Evolutionary conservation across 2,888 invertebrate species (phyloP).

Genomic region (Lasioglossum leucozonium): DNA sequence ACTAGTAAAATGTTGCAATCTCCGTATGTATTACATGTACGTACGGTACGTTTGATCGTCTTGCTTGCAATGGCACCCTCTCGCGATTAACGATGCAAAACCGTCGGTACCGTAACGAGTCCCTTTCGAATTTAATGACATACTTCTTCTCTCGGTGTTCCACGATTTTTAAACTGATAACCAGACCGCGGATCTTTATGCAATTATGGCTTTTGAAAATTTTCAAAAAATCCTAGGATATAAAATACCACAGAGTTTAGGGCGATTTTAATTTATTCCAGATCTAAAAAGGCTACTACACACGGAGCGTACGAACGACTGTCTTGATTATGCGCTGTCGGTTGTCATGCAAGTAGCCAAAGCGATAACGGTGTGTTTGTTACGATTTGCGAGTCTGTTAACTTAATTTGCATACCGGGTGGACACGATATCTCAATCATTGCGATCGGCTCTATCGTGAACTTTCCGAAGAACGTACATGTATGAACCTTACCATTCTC

Average conservation of each 20-base stretch:
- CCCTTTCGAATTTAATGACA: not conserved
- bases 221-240: no score
- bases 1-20: not conserved
- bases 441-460: slow-evolving; percentile 12
- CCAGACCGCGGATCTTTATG: no score
- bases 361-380: slow-evolving; percentile 48
- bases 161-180: not conserved
- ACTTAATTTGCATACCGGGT: slow-evolving; percentile 48
- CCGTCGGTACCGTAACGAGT: not conserved
- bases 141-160: not conserved
- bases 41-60: not conserved
- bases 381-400: slow-evolving; percentile 40
- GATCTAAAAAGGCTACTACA: no score
- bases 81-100: not conserved
- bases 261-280: no score
- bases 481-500: not conserved
- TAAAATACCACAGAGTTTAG: no score
- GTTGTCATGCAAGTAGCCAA: slow-evolving; percentile 56
- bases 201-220: no score
- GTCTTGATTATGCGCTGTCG: slow-evolving; percentile 50
- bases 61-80: not conserved
- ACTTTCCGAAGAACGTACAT: not conserved
- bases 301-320: not conserved
- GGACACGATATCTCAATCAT: slow-evolving; percentile 54
- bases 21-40: not conserved